phyloP scores from a whole-genome alignment of 2,888 invertebrate genomes.

The Germaria angustata region DNA sequence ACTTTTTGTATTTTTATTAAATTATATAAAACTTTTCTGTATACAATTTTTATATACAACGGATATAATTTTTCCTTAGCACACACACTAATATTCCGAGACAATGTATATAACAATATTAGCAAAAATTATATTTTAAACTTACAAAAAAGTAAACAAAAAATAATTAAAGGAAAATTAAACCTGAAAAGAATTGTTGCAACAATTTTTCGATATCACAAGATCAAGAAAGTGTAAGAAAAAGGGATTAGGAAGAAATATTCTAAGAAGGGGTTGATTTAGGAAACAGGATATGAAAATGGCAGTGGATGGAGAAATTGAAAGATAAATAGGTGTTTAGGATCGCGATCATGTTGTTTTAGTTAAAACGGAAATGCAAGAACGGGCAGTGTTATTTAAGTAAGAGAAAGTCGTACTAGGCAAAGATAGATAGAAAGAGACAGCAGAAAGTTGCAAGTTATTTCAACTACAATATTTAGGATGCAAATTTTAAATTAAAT shows the following conservation, averaged over 20 bases:
- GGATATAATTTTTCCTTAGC: conserved; percentile 34
- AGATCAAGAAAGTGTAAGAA: conserved; percentile 69
- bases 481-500: conserved; percentile 21
- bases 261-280: conserved; percentile 34
- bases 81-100: conserved; percentile 54
- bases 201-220: conserved; percentile 72
- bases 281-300: conserved; percentile 37
- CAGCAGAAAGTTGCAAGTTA: not conserved
- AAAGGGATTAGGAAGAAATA: conserved; percentile 50
- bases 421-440: not conserved
- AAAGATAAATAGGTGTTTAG: not conserved
- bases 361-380: conserved; percentile 44
- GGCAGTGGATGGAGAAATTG: conserved; percentile 8
- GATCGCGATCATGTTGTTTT: conserved; percentile 57
- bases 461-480: conserved; percentile 16
- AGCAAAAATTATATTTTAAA: conserved; percentile 64
- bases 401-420: not conserved
- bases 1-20: conserved; percentile 36
- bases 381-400: conserved; percentile 51
- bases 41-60: conserved; percentile 3
- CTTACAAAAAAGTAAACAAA: conserved; percentile 59
- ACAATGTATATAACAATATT: conserved; percentile 43
- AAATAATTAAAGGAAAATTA: conserved; percentile 65
- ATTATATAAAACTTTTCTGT: conserved; percentile 45
- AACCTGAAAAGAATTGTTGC: conserved; percentile 70